phyloP scores from a whole-genome alignment of 2,888 invertebrate genomes.

The Eilema caniola region DNA sequence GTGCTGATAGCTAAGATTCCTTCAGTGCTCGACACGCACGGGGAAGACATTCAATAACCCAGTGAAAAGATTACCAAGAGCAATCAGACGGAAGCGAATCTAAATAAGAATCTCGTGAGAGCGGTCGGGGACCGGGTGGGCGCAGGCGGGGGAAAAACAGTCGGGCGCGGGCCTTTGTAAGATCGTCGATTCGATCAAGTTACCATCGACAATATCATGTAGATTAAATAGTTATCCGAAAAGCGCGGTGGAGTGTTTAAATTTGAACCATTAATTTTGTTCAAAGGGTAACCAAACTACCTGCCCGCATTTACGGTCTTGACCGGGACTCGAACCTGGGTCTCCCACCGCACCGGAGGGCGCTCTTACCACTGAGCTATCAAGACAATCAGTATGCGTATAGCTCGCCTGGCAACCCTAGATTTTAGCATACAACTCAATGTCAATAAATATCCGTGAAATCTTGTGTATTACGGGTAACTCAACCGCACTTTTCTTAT shows the following conservation, averaged over 20 bases:
- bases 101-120: conserved; percentile 87
- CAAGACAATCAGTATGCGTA: conserved; percentile 81
- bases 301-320: conserved; percentile 78
- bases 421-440: neutral
- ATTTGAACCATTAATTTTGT: conserved; percentile 32
- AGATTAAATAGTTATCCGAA: conserved; percentile 69
- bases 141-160: conserved; percentile 77
- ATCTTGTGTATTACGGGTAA: conserved; percentile 10
- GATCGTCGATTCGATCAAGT: conserved; percentile 83
- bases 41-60: conserved; percentile 86
- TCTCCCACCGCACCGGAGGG: conserved; percentile 76
- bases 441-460: neutral
- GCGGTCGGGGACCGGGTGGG: conserved; percentile 76
- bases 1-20: conserved; percentile 65
- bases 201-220: conserved; percentile 77
- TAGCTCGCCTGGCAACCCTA: conserved; percentile 57
- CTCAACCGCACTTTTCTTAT: conserved; percentile 62
- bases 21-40: conserved; percentile 79
- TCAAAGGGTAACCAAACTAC: conserved; percentile 55
- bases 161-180: conserved; percentile 78
- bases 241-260: conserved; percentile 64
- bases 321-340: conserved; percentile 87
- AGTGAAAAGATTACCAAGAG: conserved; percentile 87
- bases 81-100: conserved; percentile 87
- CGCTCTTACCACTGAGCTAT: conserved; percentile 86